A percentile compares a stretch with the other conserved stretches of the same genome.
Evolutionary conservation across 2,888 invertebrate species (phyloP).

Genomic region (Rotaria magnacalcarata): DNA sequence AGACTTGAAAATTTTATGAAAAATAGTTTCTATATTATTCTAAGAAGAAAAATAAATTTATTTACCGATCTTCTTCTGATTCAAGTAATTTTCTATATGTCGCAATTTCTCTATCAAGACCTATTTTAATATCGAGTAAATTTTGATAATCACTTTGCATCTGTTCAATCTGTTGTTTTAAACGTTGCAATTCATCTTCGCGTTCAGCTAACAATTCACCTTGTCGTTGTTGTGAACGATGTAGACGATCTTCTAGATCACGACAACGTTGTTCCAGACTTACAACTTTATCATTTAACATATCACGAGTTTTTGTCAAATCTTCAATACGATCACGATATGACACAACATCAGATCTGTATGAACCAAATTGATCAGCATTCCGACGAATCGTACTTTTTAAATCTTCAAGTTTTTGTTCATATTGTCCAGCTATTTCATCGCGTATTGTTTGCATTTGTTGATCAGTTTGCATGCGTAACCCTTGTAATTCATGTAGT

Average conservation of each 20-base stretch:
- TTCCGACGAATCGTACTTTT: conserved; percentile 25
- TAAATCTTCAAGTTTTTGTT: conserved; percentile 48
- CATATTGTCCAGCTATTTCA: conserved; percentile 47
- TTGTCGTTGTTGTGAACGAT: conserved; percentile 74
- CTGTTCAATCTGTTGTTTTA: conserved; percentile 68
- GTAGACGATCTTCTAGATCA: conserved; percentile 77
- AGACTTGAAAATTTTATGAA: neutral
- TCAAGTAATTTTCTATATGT: conserved; percentile 83
- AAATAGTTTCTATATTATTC: no score
- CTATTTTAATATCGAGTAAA: conserved; percentile 90
- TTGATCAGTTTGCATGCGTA: conserved; percentile 84
- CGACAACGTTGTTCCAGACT: conserved; percentile 66
- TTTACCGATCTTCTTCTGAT: conserved; percentile 67
- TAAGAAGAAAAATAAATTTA: neutral
- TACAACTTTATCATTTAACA: conserved; percentile 18
- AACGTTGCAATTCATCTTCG: conserved; percentile 70
- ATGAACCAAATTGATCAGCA: conserved; percentile 19
- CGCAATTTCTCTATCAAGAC: conserved; percentile 80
- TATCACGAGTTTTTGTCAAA: neutral
- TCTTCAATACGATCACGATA: conserved; percentile 26
- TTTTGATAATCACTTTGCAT: conserved; percentile 90
- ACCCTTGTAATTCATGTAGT: conserved; percentile 80
- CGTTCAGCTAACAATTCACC: conserved; percentile 65
- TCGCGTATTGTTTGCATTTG: conserved; percentile 84
- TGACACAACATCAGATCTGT: neutral